Conservation (phyloP, 2,797 vertebrate genomes). For the Tragelaphus oryx region DNA sequence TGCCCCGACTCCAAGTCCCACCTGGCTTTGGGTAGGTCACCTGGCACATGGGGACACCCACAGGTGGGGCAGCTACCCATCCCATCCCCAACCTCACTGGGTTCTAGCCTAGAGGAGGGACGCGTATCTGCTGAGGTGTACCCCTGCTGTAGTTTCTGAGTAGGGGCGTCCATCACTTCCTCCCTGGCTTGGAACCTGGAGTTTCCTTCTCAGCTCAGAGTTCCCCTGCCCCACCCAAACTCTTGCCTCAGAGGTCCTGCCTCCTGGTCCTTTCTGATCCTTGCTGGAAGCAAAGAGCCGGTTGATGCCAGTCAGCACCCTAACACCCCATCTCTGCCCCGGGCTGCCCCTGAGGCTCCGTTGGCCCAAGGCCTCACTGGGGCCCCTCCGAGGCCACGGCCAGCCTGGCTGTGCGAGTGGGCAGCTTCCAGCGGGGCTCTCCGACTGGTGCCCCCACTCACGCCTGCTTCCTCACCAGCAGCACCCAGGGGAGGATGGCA, state of each 20-base stretch:
- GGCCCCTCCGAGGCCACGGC: background rate
- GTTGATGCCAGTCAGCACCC: background rate
- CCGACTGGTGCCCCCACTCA: background rate
- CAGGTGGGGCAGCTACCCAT: background rate
- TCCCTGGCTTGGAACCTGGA: background rate
- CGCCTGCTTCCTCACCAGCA: slow-evolving; percentile 78
- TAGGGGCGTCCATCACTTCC: background rate
- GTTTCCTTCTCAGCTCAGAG: background rate
- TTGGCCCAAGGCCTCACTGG: background rate
- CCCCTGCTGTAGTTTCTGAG: background rate
- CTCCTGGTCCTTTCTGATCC: background rate
- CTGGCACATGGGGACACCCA: background rate
- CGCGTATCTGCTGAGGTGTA: background rate
- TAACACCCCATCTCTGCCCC: background rate
- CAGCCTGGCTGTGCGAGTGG: background rate
- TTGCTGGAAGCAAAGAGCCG: background rate
- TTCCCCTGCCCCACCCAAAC: background rate
- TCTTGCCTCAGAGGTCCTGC: background rate
- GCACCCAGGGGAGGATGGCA: slow-evolving; percentile 83
- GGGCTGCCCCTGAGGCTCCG: background rate
- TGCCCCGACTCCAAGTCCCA: background rate
- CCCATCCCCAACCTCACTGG: background rate
- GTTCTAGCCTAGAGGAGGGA: background rate
- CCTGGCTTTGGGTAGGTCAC: background rate
- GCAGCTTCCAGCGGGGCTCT: background rate